phyloP scores from a whole-genome alignment of 1,140 invertebrate genomes.

The Bathynomus jamesi region DNA sequence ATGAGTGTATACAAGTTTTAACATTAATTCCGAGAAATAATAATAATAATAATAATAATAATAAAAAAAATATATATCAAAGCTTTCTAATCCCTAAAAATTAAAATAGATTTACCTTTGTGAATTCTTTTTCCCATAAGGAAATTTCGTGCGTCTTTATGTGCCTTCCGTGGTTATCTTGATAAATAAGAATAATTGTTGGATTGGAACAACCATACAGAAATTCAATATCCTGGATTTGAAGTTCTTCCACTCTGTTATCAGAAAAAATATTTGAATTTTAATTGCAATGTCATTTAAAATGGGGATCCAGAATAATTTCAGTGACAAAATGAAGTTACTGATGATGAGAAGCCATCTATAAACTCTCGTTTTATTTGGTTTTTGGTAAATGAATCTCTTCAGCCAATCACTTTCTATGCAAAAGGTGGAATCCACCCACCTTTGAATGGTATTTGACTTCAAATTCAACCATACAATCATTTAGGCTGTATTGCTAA shows the following conservation, averaged over 20 bases:
- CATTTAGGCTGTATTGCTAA: too few relatives aligned
- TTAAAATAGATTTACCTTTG: conserved; percentile 51
- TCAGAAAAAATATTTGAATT: conserved; percentile 43
- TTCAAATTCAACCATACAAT: too few relatives aligned
- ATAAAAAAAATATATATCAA: neutral
- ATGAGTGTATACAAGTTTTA: neutral
- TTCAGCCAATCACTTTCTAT: too few relatives aligned
- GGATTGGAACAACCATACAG: conserved; percentile 87
- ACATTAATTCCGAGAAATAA: neutral
- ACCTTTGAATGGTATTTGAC: too few relatives aligned
- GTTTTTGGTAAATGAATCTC: too few relatives aligned
- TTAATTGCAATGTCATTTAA: neutral
- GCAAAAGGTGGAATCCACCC: too few relatives aligned
- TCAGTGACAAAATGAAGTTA: too few relatives aligned
- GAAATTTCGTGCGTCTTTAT: conserved; percentile 96
- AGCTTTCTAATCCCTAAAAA: conserved; percentile 69
- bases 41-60: neutral
- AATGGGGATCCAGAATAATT: too few relatives aligned
- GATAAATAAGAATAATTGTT: conserved; percentile 91
- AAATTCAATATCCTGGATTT: conserved; percentile 92
- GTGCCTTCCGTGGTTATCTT: conserved; percentile 86
- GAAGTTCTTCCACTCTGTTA: conserved; percentile 90
- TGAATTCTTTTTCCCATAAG: conserved; percentile 89
- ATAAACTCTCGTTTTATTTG: too few relatives aligned
- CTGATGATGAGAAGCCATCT: too few relatives aligned